Evolutionary conservation across 2,888 invertebrate species (phyloP), one percentile per base, ranked within the genome.

Genomic region (Drosophila greeni): DNA sequence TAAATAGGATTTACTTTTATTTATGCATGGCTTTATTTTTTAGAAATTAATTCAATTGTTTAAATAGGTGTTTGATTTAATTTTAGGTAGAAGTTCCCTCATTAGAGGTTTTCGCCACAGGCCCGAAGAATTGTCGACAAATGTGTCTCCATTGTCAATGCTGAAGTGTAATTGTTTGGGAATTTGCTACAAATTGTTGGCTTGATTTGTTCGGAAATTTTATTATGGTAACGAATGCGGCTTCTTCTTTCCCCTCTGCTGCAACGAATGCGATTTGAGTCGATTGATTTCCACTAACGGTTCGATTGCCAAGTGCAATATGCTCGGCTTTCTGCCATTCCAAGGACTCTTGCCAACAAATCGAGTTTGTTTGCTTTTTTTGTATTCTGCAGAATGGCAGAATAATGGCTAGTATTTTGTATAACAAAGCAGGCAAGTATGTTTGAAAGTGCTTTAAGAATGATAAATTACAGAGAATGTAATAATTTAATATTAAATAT

Each of bases 201-300:
- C 69, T 60, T 78, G 84, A 83, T 79, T 83, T 71, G 67, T 59
- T 72, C 49, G 33, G 33, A 60, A 79, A 79, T 83, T 77, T 64
- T 57, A 81, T 78, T 83, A 70, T 59, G 18, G 48, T 67, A 81
- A 83, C 75, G 67, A 78, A 70, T 58, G 66, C 56, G 43, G 60
- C 24, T 42, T 2, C 26, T 20, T 20, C 33, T 18, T 9, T 20
- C 14, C 34, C 11, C n/a, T 20, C 26, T 4, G 40, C 26, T 47
- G 64, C 33, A 29, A 16, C 65, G 43, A 62, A 54, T 54, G 66
- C 54, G 40, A 65, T 65, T 66, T 36, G 24, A 66, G 66, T 34
- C 55, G 45, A 55, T 65, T 55, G 61, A 62, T 64, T 59, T 40
- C 34, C 16, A 58, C 42, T 29, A 43, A 43, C 40, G 18, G 20